Base-by-base conservation (phyloP, 2,797 vertebrate genomes). In the Lithobates sylvaticus region DNA sequence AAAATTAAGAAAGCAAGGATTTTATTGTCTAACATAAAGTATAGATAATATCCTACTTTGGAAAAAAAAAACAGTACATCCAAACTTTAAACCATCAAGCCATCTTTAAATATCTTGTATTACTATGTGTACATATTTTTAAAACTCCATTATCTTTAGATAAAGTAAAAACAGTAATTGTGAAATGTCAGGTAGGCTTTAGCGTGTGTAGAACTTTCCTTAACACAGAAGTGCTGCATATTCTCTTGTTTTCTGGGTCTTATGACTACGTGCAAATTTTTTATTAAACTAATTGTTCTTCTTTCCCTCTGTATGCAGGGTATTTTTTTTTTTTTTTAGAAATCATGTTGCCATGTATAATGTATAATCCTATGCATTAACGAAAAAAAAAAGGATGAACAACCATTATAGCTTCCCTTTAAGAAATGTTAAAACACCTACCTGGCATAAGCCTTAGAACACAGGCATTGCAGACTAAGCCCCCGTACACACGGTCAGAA, bases 11-110 rank as follows among this genome's bases (percentile, higher is more conserved):
- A 44, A 39, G 80, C 64, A 21, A 32, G 34, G 50, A 82, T 74
- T 74, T 73, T 44, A 81, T 71, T 71, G 78, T 29, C 68, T 72
- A 32, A 27, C 36, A 81, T 81, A 81, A 42, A 81, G 50, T 23
- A 42, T 2, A 36, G 10, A 39, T 81, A 34, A 61, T 42, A 4
- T 21, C 68, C 67, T 70, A 27, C 23, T 70, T 61, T 21, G 54
- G 10, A 23, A 61, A 61, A 23, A 58, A 23, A 61, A 61, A 61
- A 23, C 54, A 8, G 54, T 3, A 1, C 21, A 61, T 61, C 54
- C 21, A 23, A 61, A 61, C 21, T 61, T 61, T 23, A n/a, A 23
- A 23, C 54, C 54, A 61, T 23, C 21, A 12, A 61, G 6, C 54
- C 54, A 61, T n/a, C 54, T 61, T 54, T 61, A 61, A 21, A 23